These are phyloP conservation scores for Flexamia atlantica DNA, from an alignment of 2,888 invertebrate genomes.

Conservation along the genomic window DNA sequence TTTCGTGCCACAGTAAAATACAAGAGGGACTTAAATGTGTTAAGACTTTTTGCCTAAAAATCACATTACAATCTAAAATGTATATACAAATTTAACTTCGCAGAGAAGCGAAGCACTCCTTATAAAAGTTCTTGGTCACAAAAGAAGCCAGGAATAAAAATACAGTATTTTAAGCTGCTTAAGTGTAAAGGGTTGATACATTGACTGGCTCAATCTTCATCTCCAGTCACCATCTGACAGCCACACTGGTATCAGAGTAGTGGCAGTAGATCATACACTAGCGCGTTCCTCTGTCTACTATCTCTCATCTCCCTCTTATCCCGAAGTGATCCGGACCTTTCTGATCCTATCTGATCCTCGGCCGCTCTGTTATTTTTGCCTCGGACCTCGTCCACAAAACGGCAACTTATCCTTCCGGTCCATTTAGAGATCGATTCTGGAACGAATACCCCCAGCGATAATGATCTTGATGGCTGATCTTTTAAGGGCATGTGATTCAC, in stretches of 20 bases:
- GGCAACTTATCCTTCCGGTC: constrained; percentile 22
- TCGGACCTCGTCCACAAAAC: constrained; percentile 31
- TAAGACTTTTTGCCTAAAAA: too few species aligned
- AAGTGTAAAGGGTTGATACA: too few species aligned
- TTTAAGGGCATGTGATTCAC: too few species aligned
- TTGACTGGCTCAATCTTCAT: neutral
- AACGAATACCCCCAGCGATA: neutral
- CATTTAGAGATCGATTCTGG: neutral
- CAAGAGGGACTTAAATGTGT: too few species aligned
- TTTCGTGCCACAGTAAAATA: too few species aligned
- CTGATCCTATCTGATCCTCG: neutral
- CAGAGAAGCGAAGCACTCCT: too few species aligned
- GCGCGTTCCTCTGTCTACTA: neutral
- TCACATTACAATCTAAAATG: too few species aligned
- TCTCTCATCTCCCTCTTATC: constrained; percentile 9
- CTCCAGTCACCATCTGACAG: neutral
- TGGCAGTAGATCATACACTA: neutral
- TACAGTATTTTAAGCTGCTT: too few species aligned
- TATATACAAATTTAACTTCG: too few species aligned
- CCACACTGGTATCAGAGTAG: neutral
- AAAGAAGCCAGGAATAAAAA: too few species aligned
- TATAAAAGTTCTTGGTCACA: too few species aligned
- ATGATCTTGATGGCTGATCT: constrained; percentile 1
- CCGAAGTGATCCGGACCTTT: neutral
- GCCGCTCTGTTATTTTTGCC: constrained; percentile 42